These are phyloP conservation scores for Drosophila aff. DNA, from an alignment of 1,140 invertebrate genomes.

Conservation along the genomic window DNA sequence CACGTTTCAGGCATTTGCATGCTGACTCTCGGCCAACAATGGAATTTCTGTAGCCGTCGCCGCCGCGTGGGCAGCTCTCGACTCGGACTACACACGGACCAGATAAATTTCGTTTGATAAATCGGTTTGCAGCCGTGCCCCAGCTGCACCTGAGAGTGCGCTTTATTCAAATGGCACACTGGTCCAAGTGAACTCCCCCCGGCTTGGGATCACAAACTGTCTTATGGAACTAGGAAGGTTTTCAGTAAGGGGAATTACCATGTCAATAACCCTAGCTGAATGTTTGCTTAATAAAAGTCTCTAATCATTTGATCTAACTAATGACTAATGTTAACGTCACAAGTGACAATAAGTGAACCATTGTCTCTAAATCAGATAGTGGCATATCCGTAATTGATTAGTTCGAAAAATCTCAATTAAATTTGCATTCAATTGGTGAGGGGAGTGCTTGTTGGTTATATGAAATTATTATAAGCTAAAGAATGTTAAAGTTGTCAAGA, in stretches of 20 bases:
- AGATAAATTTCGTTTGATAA: conserved; percentile 53
- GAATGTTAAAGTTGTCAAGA: conserved; percentile 1
- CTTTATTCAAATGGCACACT: conserved; percentile 67
- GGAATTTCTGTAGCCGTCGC: conserved; percentile 51
- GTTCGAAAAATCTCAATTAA: background rate
- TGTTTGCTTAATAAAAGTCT: conserved; percentile 2
- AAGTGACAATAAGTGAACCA: conserved; percentile 10
- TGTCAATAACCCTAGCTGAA: conserved; percentile 16
- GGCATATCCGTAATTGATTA: conserved; percentile 18
- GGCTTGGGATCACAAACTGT: background rate
- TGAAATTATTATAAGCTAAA: background rate
- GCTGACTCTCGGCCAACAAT: conserved; percentile 50
- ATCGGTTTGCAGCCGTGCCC: conserved; percentile 63
- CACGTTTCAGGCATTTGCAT: conserved; percentile 79
- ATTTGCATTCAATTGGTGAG: conserved; percentile 40
- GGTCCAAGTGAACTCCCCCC: conserved; percentile 27
- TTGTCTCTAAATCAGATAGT: conserved; percentile 3
- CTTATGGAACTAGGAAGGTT: background rate
- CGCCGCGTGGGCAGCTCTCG: conserved; percentile 53
- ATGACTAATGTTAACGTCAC: conserved; percentile 15
- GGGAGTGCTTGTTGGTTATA: background rate
- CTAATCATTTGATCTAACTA: conserved; percentile 1
- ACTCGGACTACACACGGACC: conserved; percentile 16
- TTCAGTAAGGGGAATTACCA: background rate
- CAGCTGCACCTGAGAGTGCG: conserved; percentile 66